Percentiles rank a stretch among this genome's conserved stretches.
Evolutionary conservation across 1,140 invertebrate species (phyloP).

Genomic region (Rhopalosiphum maidis): DNA sequence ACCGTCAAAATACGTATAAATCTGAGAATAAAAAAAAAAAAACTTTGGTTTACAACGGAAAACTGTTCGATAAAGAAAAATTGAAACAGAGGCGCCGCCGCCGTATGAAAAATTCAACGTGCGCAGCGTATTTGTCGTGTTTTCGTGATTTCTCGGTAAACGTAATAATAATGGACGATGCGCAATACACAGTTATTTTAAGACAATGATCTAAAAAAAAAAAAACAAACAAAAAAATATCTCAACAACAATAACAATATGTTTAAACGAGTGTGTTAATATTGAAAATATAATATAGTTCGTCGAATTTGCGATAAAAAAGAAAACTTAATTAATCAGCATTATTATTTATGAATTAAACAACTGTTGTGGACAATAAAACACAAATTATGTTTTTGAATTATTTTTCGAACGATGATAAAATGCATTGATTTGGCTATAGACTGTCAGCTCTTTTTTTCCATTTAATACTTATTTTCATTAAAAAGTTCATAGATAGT

Average conservation of each 20-base stretch:
- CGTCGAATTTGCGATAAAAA: background rate
- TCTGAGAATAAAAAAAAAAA: constrained; percentile 4
- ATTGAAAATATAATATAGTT: background rate
- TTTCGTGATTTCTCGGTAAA: background rate
- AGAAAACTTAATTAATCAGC: background rate
- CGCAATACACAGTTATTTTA: background rate
- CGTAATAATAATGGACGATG: background rate
- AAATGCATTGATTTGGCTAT: background rate
- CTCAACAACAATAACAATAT: background rate
- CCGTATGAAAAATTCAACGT: background rate
- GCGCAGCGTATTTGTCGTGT: background rate
- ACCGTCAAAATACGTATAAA: constrained; percentile 36
- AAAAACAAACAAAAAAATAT: background rate
- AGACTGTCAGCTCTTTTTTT: background rate
- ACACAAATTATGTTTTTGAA: background rate
- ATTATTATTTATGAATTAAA: constrained; percentile 7
- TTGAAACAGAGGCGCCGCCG: background rate
- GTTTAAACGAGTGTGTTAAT: background rate
- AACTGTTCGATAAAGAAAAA: background rate
- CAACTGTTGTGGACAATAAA: background rate
- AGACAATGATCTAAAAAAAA: background rate
- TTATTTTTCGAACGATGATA: background rate
- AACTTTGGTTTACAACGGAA: background rate
- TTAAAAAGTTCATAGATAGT: background rate
- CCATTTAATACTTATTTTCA: background rate